Conservation (phyloP, 2,113 vertebrate genomes). For the Psettodes erumei region DNA sequence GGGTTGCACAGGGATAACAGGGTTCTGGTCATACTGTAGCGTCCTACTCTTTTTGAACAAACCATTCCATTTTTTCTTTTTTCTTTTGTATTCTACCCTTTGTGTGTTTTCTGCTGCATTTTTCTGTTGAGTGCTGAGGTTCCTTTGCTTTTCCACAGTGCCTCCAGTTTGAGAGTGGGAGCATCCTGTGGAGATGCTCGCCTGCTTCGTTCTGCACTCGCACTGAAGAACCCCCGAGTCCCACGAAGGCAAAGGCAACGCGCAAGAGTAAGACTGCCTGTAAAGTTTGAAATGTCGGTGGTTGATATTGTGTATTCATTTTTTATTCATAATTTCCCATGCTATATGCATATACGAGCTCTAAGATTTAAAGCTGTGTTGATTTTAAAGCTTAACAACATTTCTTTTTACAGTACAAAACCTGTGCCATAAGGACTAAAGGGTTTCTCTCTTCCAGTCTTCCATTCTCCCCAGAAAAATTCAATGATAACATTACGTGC, state of each 20-base stretch:
- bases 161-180: slow-evolving; percentile 70
- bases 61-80: too few species aligned
- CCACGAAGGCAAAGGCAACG: slow-evolving; percentile 74
- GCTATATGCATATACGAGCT: not conserved
- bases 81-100: too few species aligned
- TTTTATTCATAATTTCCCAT: not conserved
- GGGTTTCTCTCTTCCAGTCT: not conserved
- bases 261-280: slow-evolving; percentile 69
- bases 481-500: not conserved
- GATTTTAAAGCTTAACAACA: slow-evolving; percentile 4
- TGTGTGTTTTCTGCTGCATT: not conserved
- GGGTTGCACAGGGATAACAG: too few species aligned
- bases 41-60: too few species aligned
- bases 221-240: slow-evolving; percentile 67
- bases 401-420: slow-evolving; percentile 8
- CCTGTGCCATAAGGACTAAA: slow-evolving; percentile 1
- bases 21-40: too few species aligned
- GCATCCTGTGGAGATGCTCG: slow-evolving; percentile 61
- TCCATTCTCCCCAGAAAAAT: not conserved
- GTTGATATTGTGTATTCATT: not conserved
- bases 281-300: not conserved
- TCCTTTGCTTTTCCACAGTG: slow-evolving; percentile 62
- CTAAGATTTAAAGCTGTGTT: not conserved
- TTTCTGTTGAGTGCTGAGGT: too few species aligned
- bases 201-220: slow-evolving; percentile 75